Conservation (phyloP, 2,797 vertebrate genomes). For the Ctenopoma multispine region DNA sequence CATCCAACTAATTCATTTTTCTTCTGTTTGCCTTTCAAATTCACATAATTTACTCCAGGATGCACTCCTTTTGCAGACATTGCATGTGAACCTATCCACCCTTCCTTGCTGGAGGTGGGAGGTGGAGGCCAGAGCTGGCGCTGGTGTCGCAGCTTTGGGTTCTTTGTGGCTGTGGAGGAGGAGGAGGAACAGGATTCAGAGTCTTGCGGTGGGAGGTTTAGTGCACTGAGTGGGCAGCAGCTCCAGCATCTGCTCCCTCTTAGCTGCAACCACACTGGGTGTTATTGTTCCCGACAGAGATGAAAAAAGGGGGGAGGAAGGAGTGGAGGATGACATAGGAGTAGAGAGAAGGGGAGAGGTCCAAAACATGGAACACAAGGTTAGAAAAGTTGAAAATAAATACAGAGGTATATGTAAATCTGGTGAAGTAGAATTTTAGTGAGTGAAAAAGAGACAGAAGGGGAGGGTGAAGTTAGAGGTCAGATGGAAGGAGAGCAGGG, state of each 20-base stretch:
- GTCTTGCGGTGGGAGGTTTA: conserved; percentile 76
- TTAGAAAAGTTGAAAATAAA: conserved; percentile 26
- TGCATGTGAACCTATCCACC: conserved; percentile 73
- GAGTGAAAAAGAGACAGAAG: conserved; percentile 9
- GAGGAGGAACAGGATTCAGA: conserved; percentile 63
- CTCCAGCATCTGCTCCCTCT: conserved; percentile 84
- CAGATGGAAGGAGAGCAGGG: conserved; percentile 28
- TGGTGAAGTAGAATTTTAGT: conserved; percentile 22
- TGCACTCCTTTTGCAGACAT: conserved; percentile 8
- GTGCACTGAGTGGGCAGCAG: conserved; percentile 80
- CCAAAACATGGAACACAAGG: conserved; percentile 10
- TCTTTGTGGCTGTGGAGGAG: conserved; percentile 72
- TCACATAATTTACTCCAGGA: not conserved
- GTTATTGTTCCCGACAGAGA: conserved; percentile 84
- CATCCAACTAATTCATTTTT: no score
- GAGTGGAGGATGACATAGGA: conserved; percentile 22
- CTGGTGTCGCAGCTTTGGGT: conserved; percentile 70
- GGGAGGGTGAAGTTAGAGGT: conserved; percentile 35
- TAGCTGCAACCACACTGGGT: conserved; percentile 83
- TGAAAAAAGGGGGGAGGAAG: conserved; percentile 38
- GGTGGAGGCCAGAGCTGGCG: conserved; percentile 63
- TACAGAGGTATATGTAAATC: conserved; percentile 28
- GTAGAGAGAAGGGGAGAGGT: conserved; percentile 19
- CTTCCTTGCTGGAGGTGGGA: conserved; percentile 65
- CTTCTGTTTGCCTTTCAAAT: not conserved